Evolutionary conservation across 2,797 vertebrate species (phyloP), one percentile per base, ranked within the genome.

Genomic region (Ceryle rudis): DNA sequence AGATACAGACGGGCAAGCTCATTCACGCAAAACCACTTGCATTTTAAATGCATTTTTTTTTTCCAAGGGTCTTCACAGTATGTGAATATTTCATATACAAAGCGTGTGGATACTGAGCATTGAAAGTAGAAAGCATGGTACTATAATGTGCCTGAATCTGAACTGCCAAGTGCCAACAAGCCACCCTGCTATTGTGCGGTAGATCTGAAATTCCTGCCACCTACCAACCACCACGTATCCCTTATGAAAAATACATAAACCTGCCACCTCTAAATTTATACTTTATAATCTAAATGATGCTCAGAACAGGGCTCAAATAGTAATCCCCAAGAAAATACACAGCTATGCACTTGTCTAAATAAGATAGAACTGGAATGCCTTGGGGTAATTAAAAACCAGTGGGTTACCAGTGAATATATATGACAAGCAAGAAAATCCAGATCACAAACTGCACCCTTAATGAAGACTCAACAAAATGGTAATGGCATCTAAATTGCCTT

Each of bases 231-330:
- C 64, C 54, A 67, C 54, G 58, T 15, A n/a, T 37, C 31, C 57
- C 58, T 86, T 79, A 86, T 86, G 89, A 92, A 96, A 96, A 93
- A 95, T 47, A 88, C 69, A 93, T 89, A 84, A 84, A 15, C n/a
- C 47, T 71, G 51, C n/a, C 54, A 90, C n/a, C 23, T 84, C 70
- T 88, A 35, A 54, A 95, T 93, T 93, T 93, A 86, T 71, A 46
- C n/a, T 86, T 82, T 75, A 81, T 83, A 66, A 80, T 85, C 77
- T 49, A 94, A 93, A 85, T 86, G 84, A 79, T 65, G 49, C 44
- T 70, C 58, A 72, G 52, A 93, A 39, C 55, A 82, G 29, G 22
- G 26, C 31, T 90, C 42, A 87, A 79, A 72, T 18, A 58, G 29
- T 90, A 92, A 93, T 82, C 46, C 33, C 44, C 37, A 46, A 46